These are phyloP conservation scores for Galbula dea DNA, from an alignment of 2,113 vertebrate genomes.

Conservation along the genomic window DNA sequence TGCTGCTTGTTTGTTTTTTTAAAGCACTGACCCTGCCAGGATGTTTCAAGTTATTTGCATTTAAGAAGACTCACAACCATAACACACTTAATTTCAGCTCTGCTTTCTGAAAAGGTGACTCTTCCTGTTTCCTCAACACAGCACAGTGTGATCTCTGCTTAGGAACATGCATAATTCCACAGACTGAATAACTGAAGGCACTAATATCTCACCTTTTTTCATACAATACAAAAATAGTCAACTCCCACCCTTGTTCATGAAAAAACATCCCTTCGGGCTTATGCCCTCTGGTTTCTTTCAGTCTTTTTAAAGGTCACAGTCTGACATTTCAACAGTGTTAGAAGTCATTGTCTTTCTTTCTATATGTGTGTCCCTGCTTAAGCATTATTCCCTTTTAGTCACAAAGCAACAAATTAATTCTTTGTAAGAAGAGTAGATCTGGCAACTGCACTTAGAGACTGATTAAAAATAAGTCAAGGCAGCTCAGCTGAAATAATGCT, in stretches of 20 bases:
- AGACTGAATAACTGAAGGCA: background rate
- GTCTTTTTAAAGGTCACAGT: background rate
- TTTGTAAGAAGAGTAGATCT: background rate
- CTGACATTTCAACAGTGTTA: background rate
- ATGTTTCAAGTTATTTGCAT: background rate
- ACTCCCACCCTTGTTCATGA: background rate
- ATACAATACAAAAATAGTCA: background rate
- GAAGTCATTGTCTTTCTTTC: background rate
- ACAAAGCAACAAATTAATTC: background rate
- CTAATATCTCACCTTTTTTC: background rate
- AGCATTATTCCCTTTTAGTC: background rate
- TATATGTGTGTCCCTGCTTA: background rate
- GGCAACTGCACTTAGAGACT: background rate
- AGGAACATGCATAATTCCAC: fast-evolving
- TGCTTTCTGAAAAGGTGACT: background rate
- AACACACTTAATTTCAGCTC: background rate
- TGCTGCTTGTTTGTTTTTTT: background rate
- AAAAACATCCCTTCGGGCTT: background rate
- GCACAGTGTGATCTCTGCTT: background rate
- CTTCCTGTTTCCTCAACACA: background rate
- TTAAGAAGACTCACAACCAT: background rate
- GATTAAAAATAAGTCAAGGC: background rate
- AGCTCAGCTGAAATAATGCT: background rate
- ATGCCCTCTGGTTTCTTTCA: background rate
- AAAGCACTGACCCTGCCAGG: background rate